Evolutionary conservation across 2,888 invertebrate genomes (phyloP), one percentile per base, ranked within the genome.

Genomic region (Pachycephus smyrnensis): DNA sequence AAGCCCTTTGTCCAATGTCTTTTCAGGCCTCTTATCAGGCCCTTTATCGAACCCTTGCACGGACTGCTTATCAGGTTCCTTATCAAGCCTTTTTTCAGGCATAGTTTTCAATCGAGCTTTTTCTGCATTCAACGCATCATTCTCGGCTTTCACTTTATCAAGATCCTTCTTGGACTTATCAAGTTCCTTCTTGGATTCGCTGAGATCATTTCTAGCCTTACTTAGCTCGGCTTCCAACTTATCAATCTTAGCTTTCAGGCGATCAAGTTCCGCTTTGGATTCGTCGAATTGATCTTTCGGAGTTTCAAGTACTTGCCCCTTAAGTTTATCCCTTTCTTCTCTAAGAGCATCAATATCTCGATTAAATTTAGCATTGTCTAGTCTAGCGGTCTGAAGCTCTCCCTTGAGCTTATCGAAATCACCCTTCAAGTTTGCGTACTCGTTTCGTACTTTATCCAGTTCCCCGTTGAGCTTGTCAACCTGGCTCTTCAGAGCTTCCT

Each of bases 381-480:
- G 69, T 69, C 69, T 69, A 69, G 23, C 30, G 30, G 12, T 69
- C 69, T 11, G 69, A 35, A 35, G 35, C 77, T 78, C 75, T 75
- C 69, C 78, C 68, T 79, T 35, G 71, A 69, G 31, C 31, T 73
- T 69, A 11, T 40, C 68, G 76, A 78, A 69, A 40, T 75, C 73
- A 36, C 78, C 68, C 31, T 69, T 77, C 12, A 82, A 77, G 32
- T 80, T 37, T 40, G 12, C 77, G 11, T 37, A 68, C 73, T 82
- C 82, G 11, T 37, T 68, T 35, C n/a, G 33, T 30, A 4, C 73
- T 40, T 83, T 80, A 12, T 78, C 77, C 11, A 81, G 73, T 55
- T 81, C 80, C 12, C 33, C 73, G 35, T 73, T 75, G 73, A 80
- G 71, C 33, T 40, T 55, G 32, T 68, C n/a, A 23, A 71, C 37